A percentile compares a stretch with the other conserved stretches of the same genome.
phyloP scores from a whole-genome alignment of 2,888 invertebrate genomes.

The Lamellibrachia columna region DNA sequence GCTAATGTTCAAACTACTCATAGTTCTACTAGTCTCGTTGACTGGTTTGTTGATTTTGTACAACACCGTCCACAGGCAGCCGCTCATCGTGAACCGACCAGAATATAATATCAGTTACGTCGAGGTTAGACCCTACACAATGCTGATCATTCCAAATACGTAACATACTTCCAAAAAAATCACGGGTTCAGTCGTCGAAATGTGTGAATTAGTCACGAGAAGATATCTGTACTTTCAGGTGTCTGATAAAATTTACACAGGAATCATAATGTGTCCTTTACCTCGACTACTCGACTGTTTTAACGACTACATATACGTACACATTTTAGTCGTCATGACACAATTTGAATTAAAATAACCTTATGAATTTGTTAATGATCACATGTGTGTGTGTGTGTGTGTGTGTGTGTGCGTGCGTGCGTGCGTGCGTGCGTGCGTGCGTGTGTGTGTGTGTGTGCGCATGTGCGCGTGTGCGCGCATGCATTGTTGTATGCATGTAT shows the following conservation, averaged over 20 bases:
- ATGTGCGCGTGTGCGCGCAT: not conserved
- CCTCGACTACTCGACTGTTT: too few relatives aligned
- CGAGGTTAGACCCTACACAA: not conserved
- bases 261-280: too few relatives aligned
- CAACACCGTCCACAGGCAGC: constrained; percentile 25
- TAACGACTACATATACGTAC: too few relatives aligned
- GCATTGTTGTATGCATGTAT: not conserved
- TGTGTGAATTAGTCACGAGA: not conserved
- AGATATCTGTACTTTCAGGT: too few relatives aligned
- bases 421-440: not conserved
- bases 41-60: constrained; percentile 72
- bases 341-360: too few relatives aligned
- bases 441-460: not conserved
- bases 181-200: too few relatives aligned
- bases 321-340: too few relatives aligned
- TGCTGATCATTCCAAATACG: too few relatives aligned
- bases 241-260: too few relatives aligned
- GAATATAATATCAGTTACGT: not conserved
- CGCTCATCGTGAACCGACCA: not conserved
- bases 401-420: not conserved
- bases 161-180: too few relatives aligned
- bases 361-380: not conserved
- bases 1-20: constrained; percentile 78
- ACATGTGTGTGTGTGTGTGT: not conserved
- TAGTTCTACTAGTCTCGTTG: constrained; percentile 74